Evolutionary conservation across 2,797 vertebrate species (phyloP).

Genomic region (Lutjanus campechanus): DNA sequence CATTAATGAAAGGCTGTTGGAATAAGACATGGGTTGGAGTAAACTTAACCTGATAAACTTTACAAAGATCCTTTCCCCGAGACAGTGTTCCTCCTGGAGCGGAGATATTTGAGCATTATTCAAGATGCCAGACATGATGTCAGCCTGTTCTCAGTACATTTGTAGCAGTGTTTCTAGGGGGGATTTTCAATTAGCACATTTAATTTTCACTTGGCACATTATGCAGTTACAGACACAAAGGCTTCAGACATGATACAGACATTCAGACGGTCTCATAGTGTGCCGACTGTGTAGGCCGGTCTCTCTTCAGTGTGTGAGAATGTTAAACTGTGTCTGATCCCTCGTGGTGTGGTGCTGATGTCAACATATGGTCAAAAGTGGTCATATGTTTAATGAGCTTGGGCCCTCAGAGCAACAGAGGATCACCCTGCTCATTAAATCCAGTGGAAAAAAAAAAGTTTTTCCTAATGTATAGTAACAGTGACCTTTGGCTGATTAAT

Average conservation of each 20-base stretch:
- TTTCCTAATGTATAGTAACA: slow-evolving; percentile 51
- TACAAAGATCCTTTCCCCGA: background rate
- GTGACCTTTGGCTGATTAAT: slow-evolving; percentile 72
- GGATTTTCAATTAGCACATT: slow-evolving; percentile 19
- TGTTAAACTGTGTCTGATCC: slow-evolving; percentile 48
- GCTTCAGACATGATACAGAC: slow-evolving; percentile 24
- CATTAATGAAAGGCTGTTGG: background rate
- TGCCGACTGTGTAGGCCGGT: background rate
- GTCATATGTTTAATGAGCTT: slow-evolving; percentile 59
- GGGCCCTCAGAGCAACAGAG: slow-evolving; percentile 35
- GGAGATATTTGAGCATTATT: slow-evolving; percentile 21
- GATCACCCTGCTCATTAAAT: slow-evolving; percentile 50
- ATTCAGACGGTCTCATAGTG: background rate
- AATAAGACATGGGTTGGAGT: background rate
- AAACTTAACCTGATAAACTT: slow-evolving; percentile 4
- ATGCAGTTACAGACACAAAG: slow-evolving; percentile 14
- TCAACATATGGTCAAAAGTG: slow-evolving; percentile 60
- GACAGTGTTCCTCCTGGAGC: background rate
- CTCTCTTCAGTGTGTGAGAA: slow-evolving; percentile 25
- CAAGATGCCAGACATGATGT: slow-evolving; percentile 18
- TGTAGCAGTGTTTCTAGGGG: slow-evolving; percentile 10
- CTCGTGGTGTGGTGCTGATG: slow-evolving; percentile 49
- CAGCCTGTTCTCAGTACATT: slow-evolving; percentile 27
- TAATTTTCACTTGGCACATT: slow-evolving; percentile 16
- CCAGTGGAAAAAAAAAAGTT: background rate